Percentiles rank a stretch among this genome's conserved stretches.
Evolutionary conservation across 2,888 invertebrate species (phyloP).

Genomic region (Diarsia mendica): DNA sequence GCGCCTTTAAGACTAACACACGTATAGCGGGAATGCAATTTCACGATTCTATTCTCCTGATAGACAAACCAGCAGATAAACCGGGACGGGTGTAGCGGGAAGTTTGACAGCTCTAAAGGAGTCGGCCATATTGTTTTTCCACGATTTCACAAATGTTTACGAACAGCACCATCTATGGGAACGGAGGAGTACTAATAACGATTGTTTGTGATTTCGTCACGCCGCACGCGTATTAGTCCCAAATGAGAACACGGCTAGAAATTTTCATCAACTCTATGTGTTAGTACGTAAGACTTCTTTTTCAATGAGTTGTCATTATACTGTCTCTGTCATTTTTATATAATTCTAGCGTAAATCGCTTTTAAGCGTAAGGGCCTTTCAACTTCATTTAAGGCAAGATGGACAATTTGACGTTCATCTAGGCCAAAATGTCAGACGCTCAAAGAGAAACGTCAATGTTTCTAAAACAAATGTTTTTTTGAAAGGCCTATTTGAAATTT

Average conservation of each 20-base stretch:
- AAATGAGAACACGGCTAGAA: neutral
- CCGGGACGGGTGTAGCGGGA: neutral
- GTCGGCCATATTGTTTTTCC: constrained; percentile 2
- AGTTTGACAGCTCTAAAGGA: neutral
- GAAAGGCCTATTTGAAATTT: neutral
- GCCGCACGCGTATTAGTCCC: neutral
- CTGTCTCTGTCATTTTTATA: constrained; percentile 2
- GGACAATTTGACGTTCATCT: neutral
- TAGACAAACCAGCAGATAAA: neutral
- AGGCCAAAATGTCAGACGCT: neutral
- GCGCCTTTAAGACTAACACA: neutral
- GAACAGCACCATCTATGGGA: neutral
- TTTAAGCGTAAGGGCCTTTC: neutral
- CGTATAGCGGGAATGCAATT: neutral
- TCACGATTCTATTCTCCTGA: neutral
- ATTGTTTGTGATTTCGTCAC: neutral
- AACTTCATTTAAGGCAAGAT: neutral
- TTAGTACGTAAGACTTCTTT: constrained; percentile 15
- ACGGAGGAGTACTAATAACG: no score
- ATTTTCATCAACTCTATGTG: constrained; percentile 11
- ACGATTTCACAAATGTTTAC: neutral
- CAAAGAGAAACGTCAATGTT: neutral
- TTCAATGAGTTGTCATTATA: constrained; percentile 15
- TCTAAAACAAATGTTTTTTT: neutral
- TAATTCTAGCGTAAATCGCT: neutral